A percentile compares a stretch with the other conserved stretches of the same genome.
phyloP scores from a whole-genome alignment of 2,888 invertebrate genomes.

The Perizoma affinitatum region DNA sequence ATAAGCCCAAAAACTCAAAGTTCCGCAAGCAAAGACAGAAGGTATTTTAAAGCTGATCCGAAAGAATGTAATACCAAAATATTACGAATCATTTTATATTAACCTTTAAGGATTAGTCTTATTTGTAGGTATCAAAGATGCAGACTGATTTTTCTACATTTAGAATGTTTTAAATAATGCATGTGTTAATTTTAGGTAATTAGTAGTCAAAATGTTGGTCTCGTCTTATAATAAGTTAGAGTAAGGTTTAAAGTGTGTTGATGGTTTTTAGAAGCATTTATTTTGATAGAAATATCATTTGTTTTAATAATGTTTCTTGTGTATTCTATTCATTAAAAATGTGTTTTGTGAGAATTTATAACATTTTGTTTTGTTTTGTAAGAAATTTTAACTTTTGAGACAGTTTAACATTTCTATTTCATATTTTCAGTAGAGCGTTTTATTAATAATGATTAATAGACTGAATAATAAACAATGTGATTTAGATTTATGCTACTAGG shows the following conservation, averaged over 20 bases:
- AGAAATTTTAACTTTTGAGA: no score
- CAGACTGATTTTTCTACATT: not conserved
- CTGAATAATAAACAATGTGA: no score
- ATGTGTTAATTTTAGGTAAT: conserved; percentile 6
- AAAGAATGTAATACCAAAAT: conserved; percentile 16
- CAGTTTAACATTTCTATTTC: no score
- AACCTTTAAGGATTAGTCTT: conserved; percentile 9
- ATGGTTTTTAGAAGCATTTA: conserved; percentile 6
- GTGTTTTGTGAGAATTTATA: no score
- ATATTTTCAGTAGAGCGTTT: no score
- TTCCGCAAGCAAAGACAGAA: conserved; percentile 7
- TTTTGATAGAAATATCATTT: conserved; percentile 6
- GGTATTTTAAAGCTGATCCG: conserved; percentile 5
- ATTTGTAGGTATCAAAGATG: not conserved
- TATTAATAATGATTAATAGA: no score
- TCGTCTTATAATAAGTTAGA: not conserved
- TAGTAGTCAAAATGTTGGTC: conserved; percentile 5
- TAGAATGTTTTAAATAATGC: conserved; percentile 3
- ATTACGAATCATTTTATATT: conserved; percentile 16
- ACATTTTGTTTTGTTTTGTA: no score
- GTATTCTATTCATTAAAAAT: no score
- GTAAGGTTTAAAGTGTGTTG: conserved; percentile 7
- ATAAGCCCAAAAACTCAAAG: conserved; percentile 5
- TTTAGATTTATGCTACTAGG: no score
- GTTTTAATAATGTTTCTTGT: not conserved